phyloP scores from a whole-genome alignment of 2,888 invertebrate genomes.

The Gordius sp. region DNA sequence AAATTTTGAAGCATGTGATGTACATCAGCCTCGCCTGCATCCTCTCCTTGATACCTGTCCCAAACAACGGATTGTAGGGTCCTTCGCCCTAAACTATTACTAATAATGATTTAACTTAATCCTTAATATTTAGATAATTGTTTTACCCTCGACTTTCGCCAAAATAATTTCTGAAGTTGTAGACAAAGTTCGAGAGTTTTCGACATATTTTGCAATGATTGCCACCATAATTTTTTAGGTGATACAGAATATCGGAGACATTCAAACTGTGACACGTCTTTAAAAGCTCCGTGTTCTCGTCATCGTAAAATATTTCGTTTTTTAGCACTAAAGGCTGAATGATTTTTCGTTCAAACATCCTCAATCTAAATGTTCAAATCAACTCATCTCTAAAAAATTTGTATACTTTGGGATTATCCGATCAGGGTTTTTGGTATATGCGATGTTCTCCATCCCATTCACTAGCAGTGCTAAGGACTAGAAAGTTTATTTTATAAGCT shows the following conservation, averaged over 20 bases:
- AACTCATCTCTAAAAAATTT: slow-evolving; percentile 48
- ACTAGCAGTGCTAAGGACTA: neutral
- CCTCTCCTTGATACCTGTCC: no score
- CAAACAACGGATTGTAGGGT: no score
- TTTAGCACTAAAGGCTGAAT: no score
- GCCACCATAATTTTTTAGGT: slow-evolving; percentile 17
- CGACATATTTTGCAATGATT: slow-evolving; percentile 9
- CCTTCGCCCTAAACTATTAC: no score
- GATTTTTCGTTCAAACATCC: neutral
- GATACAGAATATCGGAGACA: slow-evolving; percentile 15
- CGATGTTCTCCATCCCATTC: slow-evolving; percentile 40
- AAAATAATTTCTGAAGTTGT: no score
- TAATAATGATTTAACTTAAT: no score
- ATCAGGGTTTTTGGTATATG: no score
- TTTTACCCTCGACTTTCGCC: no score
- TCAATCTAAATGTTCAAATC: neutral
- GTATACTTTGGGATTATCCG: slow-evolving; percentile 75
- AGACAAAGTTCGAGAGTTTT: neutral
- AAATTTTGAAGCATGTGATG: no score
- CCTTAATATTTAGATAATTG: no score
- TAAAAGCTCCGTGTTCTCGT: slow-evolving; percentile 63
- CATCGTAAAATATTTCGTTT: slow-evolving; percentile 56
- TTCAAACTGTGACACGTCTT: slow-evolving; percentile 17
- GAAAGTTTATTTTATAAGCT: neutral
- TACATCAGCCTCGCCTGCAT: no score